A percentile compares a stretch with the other conserved stretches of the same genome.
phyloP scores from a whole-genome alignment of 2,113 vertebrate genomes.

The Piliocolobus tephrosceles region DNA sequence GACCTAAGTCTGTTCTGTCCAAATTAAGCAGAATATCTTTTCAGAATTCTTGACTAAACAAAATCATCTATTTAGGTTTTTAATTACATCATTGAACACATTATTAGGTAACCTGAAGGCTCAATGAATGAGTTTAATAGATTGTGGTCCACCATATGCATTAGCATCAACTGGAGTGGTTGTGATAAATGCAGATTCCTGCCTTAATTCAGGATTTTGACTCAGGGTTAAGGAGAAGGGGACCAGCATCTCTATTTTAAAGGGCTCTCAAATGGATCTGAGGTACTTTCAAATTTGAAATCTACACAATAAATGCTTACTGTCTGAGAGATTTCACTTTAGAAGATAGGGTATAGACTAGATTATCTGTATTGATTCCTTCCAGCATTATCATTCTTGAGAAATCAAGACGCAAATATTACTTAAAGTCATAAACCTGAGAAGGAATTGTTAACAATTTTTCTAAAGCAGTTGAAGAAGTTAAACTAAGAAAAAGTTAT shows the following conservation, averaged over 20 bases:
- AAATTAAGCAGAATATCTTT: conserved; percentile 1
- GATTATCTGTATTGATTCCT: conserved; percentile 46
- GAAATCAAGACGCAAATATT: not conserved
- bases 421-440: not conserved
- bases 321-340: conserved; percentile 30
- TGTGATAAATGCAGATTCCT: not conserved
- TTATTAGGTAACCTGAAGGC: not conserved
- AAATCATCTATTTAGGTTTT: not conserved
- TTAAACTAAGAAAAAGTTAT: not conserved
- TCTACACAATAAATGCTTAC: not conserved
- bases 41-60: not conserved
- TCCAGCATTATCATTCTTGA: not conserved
- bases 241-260: not conserved
- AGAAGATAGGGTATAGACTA: not conserved
- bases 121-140: not conserved
- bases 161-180: not conserved
- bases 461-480: not conserved
- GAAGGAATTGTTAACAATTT: not conserved
- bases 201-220: not conserved
- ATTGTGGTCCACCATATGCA: not conserved
- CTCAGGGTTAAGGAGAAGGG: not conserved
- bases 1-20: not conserved
- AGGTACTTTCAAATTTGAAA: not conserved
- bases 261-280: not conserved
- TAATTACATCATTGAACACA: not conserved